Percentiles rank a stretch among this genome's conserved stretches.
phyloP scores from a whole-genome alignment of 2,113 vertebrate species.

The Vimba vimba region DNA sequence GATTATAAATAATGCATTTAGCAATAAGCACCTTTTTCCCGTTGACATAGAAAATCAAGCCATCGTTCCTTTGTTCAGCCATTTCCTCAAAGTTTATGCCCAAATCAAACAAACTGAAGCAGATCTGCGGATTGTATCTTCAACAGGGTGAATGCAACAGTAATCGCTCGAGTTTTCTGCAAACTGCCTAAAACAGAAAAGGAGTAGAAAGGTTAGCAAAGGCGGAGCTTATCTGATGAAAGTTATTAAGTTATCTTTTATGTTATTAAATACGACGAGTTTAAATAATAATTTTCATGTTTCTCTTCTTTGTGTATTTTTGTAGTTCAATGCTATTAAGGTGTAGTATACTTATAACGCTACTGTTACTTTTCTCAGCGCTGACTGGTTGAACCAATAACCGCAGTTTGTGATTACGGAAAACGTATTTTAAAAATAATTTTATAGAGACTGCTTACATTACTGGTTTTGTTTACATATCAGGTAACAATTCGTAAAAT shows the following conservation, averaged over 20 bases:
- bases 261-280: neutral
- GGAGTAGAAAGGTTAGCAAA: neutral
- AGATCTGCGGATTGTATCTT: neutral
- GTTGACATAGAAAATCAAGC: constrained; percentile 60
- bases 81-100: constrained; percentile 23
- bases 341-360: too few relatives aligned
- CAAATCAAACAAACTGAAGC: neutral
- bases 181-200: neutral
- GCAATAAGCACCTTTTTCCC: constrained; percentile 59
- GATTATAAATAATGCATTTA: too few relatives aligned
- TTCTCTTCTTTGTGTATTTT: neutral
- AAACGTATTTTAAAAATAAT: too few relatives aligned
- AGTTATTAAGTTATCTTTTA: neutral
- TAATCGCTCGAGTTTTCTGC: neutral
- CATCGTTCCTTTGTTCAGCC: constrained; percentile 31
- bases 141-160: too few relatives aligned
- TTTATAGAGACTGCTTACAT: neutral
- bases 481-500: neutral
- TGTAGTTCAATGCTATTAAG: neutral
- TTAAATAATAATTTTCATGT: neutral
- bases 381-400: neutral
- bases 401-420: neutral
- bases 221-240: neutral
- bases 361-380: constrained; percentile 9
- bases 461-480: neutral